Percentiles rank a stretch among this genome's conserved stretches.
phyloP scores from a whole-genome alignment of 2,113 vertebrate genomes.

The Leptobrachium ailaonicum region DNA sequence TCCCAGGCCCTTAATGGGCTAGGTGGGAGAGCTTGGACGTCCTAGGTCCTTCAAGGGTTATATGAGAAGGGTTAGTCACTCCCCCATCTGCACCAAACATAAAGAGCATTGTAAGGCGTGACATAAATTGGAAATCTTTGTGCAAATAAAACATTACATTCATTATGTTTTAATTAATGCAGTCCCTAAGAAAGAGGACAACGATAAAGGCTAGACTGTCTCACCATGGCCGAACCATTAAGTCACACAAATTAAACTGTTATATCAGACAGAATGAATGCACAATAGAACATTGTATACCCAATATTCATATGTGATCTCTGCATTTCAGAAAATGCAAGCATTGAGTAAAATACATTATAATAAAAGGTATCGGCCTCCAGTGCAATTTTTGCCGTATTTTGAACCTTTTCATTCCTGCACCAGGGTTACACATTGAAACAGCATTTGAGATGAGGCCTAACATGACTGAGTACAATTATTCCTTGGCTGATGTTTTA shows the following conservation, averaged over 20 bases:
- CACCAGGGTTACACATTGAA: constrained; percentile 12
- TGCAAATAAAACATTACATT: no score
- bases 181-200: no score
- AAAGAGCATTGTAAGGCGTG: no score
- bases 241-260: constrained; percentile 2
- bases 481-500: constrained; percentile 20
- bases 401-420: constrained; percentile 13
- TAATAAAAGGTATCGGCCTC: constrained; percentile 29
- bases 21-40: no score
- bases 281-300: constrained; percentile 27
- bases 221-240: no score
- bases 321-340: constrained; percentile 25
- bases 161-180: no score
- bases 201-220: no score
- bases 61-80: no score
- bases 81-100: no score
- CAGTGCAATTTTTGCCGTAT: constrained; percentile 15
- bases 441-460: constrained; percentile 24
- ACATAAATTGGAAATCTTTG: no score
- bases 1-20: no score
- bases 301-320: constrained; percentile 1
- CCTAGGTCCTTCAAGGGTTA: no score
- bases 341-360: constrained; percentile 36
- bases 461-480: constrained; percentile 22
- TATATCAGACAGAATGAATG: constrained; percentile 10